Evolutionary conservation across 2,888 invertebrate genomes (phyloP).

Genomic region (Podabrus alpinus): DNA sequence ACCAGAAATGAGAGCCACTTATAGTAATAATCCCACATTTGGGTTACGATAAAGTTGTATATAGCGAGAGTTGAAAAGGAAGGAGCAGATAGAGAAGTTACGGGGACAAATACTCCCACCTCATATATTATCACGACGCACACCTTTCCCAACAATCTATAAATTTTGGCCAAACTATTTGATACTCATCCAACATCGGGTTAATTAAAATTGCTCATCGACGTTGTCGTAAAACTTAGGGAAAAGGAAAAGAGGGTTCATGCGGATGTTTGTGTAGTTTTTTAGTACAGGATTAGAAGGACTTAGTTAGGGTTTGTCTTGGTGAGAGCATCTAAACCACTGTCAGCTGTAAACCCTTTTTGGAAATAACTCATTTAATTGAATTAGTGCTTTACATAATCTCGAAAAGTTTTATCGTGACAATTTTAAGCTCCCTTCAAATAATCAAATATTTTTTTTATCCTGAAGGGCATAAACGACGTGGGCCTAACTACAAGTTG

Average conservation of each 20-base stretch:
- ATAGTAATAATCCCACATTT: constrained; percentile 11
- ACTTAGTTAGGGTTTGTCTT: constrained; percentile 11
- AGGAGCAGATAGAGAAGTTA: constrained; percentile 28
- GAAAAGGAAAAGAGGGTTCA: constrained; percentile 20
- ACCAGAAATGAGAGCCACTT: constrained; percentile 14
- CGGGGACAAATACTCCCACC: constrained; percentile 26
- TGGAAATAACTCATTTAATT: constrained; percentile 10
- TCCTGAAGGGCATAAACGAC: neutral
- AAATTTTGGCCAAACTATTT: constrained; percentile 27
- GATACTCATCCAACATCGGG: constrained; percentile 23
- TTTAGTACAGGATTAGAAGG: constrained; percentile 11
- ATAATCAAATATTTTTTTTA: neutral
- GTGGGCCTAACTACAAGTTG: too few species aligned
- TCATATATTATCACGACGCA: constrained; percentile 30
- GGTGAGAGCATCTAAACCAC: constrained; percentile 19
- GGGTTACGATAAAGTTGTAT: constrained; percentile 15
- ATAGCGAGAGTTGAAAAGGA: neutral
- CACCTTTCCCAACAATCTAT: constrained; percentile 32
- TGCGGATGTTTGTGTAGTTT: constrained; percentile 13
- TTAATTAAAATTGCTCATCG: constrained; percentile 32
- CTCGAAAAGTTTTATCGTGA: neutral
- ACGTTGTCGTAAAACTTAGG: constrained; percentile 18
- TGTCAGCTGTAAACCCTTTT: constrained; percentile 16
- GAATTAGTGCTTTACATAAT: constrained; percentile 4
- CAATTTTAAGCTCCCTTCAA: neutral